Percentiles rank a stretch among this genome's conserved stretches.
These are phyloP conservation scores for Cyclopterus lumpus DNA, from an alignment of 2,797 vertebrate genomes.

Conservation along the genomic window DNA sequence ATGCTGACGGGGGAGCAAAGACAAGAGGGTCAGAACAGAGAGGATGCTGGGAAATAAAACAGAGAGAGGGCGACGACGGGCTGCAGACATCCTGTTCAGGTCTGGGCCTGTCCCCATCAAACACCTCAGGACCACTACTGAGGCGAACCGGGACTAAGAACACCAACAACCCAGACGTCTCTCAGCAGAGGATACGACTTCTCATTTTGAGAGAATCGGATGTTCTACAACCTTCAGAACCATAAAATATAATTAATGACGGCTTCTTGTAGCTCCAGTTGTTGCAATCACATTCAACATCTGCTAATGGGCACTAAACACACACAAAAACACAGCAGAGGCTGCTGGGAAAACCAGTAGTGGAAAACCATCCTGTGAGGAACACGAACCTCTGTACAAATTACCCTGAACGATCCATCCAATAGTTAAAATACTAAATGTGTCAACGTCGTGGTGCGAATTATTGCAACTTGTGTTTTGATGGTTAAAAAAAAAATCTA, in stretches of 20 bases:
- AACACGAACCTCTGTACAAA: neutral
- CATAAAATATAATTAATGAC: neutral
- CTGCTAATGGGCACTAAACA: neutral
- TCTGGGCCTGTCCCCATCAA: slow-evolving; percentile 26
- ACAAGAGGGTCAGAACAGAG: slow-evolving; percentile 17
- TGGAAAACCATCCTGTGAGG: too few relatives aligned
- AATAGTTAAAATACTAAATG: too few relatives aligned
- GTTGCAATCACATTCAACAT: neutral
- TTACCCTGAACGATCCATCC: neutral
- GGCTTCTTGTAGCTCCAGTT: neutral
- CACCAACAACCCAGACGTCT: neutral
- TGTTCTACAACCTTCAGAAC: slow-evolving; percentile 1
- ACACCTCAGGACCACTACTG: slow-evolving; percentile 11
- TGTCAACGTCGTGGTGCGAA: too few relatives aligned
- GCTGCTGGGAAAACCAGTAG: neutral
- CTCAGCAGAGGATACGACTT: too few relatives aligned
- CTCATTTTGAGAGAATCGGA: neutral
- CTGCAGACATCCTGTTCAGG: neutral
- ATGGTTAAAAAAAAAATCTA: too few relatives aligned
- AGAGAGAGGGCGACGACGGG: neutral
- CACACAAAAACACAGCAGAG: neutral
- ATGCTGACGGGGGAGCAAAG: slow-evolving; percentile 37
- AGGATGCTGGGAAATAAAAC: slow-evolving; percentile 10
- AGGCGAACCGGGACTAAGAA: slow-evolving; percentile 14
- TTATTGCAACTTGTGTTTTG: too few relatives aligned